A percentile compares a stretch with the other conserved stretches of the same genome.
phyloP scores from a whole-genome alignment of 2,797 vertebrate species.

The Oreonectes daqikongensis region DNA sequence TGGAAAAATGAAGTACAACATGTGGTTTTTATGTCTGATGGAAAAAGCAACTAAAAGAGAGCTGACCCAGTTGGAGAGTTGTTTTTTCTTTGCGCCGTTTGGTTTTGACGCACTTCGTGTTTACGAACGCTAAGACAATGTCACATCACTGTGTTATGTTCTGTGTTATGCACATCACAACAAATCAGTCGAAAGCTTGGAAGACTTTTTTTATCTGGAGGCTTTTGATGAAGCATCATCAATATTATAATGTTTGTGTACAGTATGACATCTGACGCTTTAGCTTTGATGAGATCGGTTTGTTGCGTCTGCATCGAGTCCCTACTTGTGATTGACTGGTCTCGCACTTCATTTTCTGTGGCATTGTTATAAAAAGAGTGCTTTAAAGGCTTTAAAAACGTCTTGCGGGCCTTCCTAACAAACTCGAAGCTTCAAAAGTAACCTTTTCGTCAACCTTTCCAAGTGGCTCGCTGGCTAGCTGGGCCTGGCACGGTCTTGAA shows the following conservation, averaged over 20 bases:
- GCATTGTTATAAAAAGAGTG: constrained; percentile 9
- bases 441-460: constrained; percentile 63
- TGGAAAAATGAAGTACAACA: constrained; percentile 5
- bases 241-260: constrained; percentile 31
- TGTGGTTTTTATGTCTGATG: constrained; percentile 21
- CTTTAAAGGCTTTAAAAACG: constrained; percentile 42
- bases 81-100: constrained; percentile 28
- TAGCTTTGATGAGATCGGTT: constrained; percentile 31
- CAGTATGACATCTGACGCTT: no score
- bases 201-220: constrained; percentile 11
- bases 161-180: no score
- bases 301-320: constrained; percentile 44
- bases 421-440: constrained; percentile 52
- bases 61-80: constrained; percentile 5
- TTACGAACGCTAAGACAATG: constrained; percentile 1
- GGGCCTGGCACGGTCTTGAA: constrained; percentile 62
- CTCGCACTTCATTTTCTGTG: constrained; percentile 36
- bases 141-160: no score
- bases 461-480: constrained; percentile 56
- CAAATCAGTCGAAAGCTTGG: constrained; percentile 11
- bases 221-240: constrained; percentile 30
- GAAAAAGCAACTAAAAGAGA: not conserved
- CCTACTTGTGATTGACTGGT: constrained; percentile 24
- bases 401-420: constrained; percentile 58
- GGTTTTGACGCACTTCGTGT: constrained; percentile 31